Evolutionary conservation across 2,888 invertebrate genomes (phyloP).

Genomic region (Caenorhabditis virilis): DNA sequence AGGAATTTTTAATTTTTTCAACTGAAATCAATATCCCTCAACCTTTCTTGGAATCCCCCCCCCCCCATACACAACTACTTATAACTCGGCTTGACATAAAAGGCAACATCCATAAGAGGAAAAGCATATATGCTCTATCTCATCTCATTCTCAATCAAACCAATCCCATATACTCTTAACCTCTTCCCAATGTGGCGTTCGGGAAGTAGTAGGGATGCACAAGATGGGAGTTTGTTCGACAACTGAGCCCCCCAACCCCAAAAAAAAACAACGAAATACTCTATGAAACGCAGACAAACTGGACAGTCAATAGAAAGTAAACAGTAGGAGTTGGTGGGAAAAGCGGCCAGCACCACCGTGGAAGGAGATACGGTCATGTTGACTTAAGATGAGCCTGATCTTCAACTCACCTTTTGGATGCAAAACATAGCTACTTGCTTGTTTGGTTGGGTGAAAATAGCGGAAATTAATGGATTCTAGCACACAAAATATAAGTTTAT

Average conservation of each 20-base stretch:
- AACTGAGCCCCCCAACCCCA: too few relatives aligned
- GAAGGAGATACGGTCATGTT: not conserved
- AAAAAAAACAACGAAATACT: too few relatives aligned
- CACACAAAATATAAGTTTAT: too few relatives aligned
- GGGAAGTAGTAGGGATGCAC: conserved; percentile 24
- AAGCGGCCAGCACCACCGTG: not conserved
- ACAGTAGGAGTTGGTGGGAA: conserved; percentile 34
- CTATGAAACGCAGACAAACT: too few relatives aligned
- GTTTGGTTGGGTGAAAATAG: too few relatives aligned
- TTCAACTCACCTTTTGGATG: too few relatives aligned
- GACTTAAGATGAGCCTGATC: too few relatives aligned
- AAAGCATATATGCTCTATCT: conserved; percentile 25
- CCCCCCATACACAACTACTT: too few relatives aligned
- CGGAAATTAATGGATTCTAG: too few relatives aligned
- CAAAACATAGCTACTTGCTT: too few relatives aligned
- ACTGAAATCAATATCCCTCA: not conserved
- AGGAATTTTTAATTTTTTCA: conserved; percentile 1
- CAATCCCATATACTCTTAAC: conserved; percentile 13
- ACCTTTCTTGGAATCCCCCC: not conserved
- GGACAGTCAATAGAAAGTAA: conserved; percentile 34
- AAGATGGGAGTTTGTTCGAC: conserved; percentile 1
- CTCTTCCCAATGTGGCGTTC: conserved; percentile 34
- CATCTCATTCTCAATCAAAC: too few relatives aligned
- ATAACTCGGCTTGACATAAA: conserved; percentile 37
- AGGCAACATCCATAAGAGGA: conserved; percentile 42